phyloP scores from a whole-genome alignment of 2,797 vertebrate genomes.

The Linurgus olivaceus region DNA sequence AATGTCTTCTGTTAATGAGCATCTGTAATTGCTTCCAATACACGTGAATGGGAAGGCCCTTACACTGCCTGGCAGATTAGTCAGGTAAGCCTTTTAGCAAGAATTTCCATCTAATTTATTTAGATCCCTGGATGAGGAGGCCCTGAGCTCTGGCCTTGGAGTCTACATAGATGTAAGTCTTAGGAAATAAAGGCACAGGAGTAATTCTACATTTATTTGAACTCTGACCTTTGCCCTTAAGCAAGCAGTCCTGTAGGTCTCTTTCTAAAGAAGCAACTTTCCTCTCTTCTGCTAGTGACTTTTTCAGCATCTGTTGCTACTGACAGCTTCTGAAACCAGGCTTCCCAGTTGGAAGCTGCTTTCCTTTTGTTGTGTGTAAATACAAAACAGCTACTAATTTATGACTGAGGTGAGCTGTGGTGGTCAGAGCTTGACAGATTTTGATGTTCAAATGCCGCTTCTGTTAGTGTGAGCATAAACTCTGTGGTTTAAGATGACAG shows the following conservation, averaged over 20 bases:
- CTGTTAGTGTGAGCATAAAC: not conserved
- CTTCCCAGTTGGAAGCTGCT: not conserved
- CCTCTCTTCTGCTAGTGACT: not conserved
- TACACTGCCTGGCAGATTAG: not conserved
- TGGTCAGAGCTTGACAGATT: not conserved
- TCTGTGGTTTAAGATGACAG: not conserved
- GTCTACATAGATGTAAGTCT: accelerated
- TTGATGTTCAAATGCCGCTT: not conserved
- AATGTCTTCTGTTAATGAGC: not conserved
- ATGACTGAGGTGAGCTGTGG: not conserved
- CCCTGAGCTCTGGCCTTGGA: not conserved
- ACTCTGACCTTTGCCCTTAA: not conserved
- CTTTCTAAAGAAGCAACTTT: not conserved
- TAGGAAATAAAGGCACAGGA: not conserved
- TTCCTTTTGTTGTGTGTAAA: not conserved
- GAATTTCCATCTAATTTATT: constrained; percentile 17
- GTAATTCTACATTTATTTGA: not conserved
- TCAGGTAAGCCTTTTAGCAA: constrained; percentile 27
- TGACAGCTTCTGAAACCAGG: not conserved
- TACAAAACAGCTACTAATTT: not conserved
- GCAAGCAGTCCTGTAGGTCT: not conserved
- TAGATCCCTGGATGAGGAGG: not conserved
- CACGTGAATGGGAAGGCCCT: not conserved
- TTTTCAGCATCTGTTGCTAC: not conserved
- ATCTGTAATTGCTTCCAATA: not conserved